Evolutionary conservation across 2,888 invertebrate species (phyloP), one percentile per base, ranked within the genome.

Genomic region (Smittia aterrima): DNA sequence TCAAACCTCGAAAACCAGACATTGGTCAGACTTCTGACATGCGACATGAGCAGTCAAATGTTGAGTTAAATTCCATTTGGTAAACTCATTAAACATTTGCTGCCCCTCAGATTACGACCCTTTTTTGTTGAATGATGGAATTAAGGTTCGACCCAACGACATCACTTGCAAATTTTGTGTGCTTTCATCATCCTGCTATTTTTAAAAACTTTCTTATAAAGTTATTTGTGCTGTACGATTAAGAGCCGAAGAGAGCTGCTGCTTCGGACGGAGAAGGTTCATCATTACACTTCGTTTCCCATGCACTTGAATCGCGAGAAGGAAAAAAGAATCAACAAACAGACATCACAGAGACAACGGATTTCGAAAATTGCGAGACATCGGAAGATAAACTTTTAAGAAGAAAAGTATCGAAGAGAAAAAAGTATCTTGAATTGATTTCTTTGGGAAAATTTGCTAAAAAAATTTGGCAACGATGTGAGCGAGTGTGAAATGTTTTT

Each of bases 381-480:
- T 20, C 3, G 24, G 25, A 25, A 32, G 24, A 7, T 13, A 66
- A 66, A 58, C 58, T 58, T 58, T 58, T 18, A 58, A 47, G n/a
- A 47, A 47, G 47, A 47, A 32, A 32, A 32, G 9, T 9, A 32
- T 3, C 32, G 32, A 32, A 32, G 3, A 47, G 47, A 47, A 47
- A 47, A n/a, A n/a, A n/a, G 2, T 16, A 11, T 47, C 47, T 47
- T 47, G 47, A 47, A 58, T 58, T 58, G 58, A 58, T 58, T 58
- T 58, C 58, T 47, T 47, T 16, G 47, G 11, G 16, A 11, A 47
- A 47, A 47, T 11, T 47, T 18, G 20, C 22, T 1, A 1, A 18
- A 13, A 22, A 58, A 58, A 18, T 58, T 22, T 58, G 58, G 58
- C 58, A 58, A 58, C 58, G 58, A 58, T 58, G 58, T n/a, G 58